Base-by-base conservation (phyloP, 2,797 vertebrate genomes). In the Echiichthys vipera region DNA sequence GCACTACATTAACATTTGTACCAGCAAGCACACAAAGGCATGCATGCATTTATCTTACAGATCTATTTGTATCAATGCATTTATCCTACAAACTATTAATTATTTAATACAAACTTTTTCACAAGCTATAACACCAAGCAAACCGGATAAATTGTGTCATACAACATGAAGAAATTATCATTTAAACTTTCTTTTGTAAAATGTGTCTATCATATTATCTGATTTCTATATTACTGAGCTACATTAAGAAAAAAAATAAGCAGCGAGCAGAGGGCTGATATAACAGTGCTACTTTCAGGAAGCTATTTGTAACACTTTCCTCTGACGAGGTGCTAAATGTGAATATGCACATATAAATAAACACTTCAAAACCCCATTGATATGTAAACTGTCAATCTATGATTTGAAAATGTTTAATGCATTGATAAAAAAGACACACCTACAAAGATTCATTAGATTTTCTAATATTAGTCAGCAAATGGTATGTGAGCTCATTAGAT, bases 211-310 rank as follows among this genome's bases (percentile, higher is more conserved):
- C 11, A 39, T 55, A 54, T 37, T 32, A 32, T 71, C 1, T 37
- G 36, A 22, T 45, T 50, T 51, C 0, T 20, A 13, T 47, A 34
- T 34, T 53, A 45, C 25, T 58, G 34, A 18, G 25, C 18, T 45
- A 2, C 13, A 56, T 42, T 39, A 39, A 25, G 5, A 34, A 5
- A 47, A 57, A 13, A 37, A 53, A 15, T 11, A 2, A 15, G 56
- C 82, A 83, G 87, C 83, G 84, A 68, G 67, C 71, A 74, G 66
- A 84, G 65, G 74, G 77, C 71, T 80, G 58, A 36, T 68, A 84
- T 65, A 57, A 71, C 42, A 73, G 77, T 72, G 66, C 64, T 66
- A 81, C 80, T 66, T 58, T 85, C 83, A 78, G 75, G 65, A 74
- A 72, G 82, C 70, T 65, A 74, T 88, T 59, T 45, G 55, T 40